Percentiles rank a stretch among this genome's conserved stretches.
Conservation (phyloP, 2,888 invertebrate species). For the Lasioglossum calceatum region DNA sequence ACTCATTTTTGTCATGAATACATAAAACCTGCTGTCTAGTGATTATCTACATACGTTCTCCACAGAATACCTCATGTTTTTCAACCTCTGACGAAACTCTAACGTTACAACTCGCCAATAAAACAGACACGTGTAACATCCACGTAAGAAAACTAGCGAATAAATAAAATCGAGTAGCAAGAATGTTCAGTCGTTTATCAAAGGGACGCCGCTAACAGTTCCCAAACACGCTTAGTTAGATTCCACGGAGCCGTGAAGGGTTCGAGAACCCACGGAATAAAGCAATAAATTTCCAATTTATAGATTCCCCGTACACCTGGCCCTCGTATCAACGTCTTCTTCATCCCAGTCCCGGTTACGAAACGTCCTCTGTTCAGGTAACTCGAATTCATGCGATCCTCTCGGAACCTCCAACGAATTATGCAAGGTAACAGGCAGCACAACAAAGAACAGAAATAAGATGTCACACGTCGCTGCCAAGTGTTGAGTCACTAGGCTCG, state of each 20-base stretch:
- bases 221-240: neutral
- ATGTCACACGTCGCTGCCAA: slow-evolving; percentile 56
- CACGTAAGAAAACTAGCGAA: neutral
- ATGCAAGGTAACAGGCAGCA: slow-evolving; percentile 50
- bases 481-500: slow-evolving; percentile 51
- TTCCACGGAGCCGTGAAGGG: neutral
- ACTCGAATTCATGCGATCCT: neutral
- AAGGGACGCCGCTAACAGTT: neutral
- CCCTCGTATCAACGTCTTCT: slow-evolving; percentile 14
- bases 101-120: neutral
- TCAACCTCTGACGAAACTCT: neutral
- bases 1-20: too few species aligned
- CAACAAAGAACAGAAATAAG: slow-evolving; percentile 64
- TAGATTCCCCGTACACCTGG: neutral
- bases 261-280: slow-evolving; percentile 3
- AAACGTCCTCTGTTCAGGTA: slow-evolving; percentile 50
- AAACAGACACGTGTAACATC: neutral
- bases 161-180: neutral
- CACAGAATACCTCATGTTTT: neutral
- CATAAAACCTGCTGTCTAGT: too few species aligned
- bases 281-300: slow-evolving; percentile 14
- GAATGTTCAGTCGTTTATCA: neutral
- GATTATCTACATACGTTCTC: neutral
- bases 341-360: slow-evolving; percentile 35
- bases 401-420: slow-evolving; percentile 38